Percentiles rank a stretch among this genome's conserved stretches.
Evolutionary conservation across 2,113 vertebrate genomes (phyloP).

Genomic region (Rattus rattus): DNA sequence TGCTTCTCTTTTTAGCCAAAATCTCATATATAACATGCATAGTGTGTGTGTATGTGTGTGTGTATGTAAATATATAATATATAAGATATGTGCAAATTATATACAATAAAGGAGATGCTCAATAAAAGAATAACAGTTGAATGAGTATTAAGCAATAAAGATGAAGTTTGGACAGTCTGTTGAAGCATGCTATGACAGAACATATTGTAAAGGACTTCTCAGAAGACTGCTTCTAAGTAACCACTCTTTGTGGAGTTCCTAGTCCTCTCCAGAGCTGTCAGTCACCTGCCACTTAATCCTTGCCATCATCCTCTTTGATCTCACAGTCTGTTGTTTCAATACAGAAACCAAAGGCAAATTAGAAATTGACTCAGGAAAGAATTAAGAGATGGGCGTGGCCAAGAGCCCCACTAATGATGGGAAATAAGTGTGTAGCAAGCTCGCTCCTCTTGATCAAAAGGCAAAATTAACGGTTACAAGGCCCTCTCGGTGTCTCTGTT

Average conservation of each 20-base stretch:
- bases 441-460: constrained; percentile 76
- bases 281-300: constrained; percentile 65
- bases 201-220: constrained; percentile 39
- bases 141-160: constrained; percentile 47
- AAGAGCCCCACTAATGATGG: constrained; percentile 69
- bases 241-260: constrained; percentile 36
- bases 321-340: constrained; percentile 72
- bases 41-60: not conserved
- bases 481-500: constrained; percentile 50
- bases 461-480: constrained; percentile 64
- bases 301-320: constrained; percentile 80
- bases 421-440: constrained; percentile 51
- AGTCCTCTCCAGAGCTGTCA: constrained; percentile 68
- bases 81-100: not conserved
- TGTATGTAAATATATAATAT: not conserved
- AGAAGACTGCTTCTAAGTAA: constrained; percentile 57
- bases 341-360: constrained; percentile 76
- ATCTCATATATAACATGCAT: not conserved
- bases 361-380: constrained; percentile 77
- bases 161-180: not conserved
- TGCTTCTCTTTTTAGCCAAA: constrained; percentile 1
- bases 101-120: not conserved
- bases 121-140: constrained; percentile 44
- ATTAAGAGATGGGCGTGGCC: constrained; percentile 72
- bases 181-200: not conserved